These are phyloP conservation scores for Minunthozetes semirufus DNA, from an alignment of 2,888 invertebrate species.

Conservation along the genomic window DNA sequence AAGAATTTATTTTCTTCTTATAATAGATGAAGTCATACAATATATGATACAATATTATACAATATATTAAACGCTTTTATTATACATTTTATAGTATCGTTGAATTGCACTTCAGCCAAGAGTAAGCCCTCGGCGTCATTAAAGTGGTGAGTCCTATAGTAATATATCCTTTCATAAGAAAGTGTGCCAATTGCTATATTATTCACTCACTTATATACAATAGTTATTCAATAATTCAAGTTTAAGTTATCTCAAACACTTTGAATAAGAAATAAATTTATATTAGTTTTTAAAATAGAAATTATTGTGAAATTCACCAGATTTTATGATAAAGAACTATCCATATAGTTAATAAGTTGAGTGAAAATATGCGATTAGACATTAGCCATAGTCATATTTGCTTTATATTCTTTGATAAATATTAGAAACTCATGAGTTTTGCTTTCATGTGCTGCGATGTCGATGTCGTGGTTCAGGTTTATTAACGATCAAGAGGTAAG, in stretches of 20 bases:
- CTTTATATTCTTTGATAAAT: neutral
- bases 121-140: constrained; percentile 66
- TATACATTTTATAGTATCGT: constrained; percentile 53
- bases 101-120: constrained; percentile 66
- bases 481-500: constrained; percentile 66
- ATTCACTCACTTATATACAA: neutral
- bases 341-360: no score
- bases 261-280: no score
- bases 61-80: constrained; percentile 28
- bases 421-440: neutral
- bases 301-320: neutral
- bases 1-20: neutral
- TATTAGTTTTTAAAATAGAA: neutral
- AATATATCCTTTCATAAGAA: neutral
- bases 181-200: neutral
- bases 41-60: constrained; percentile 21
- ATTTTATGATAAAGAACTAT: no score
- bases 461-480: constrained; percentile 45
- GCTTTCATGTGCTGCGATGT: neutral
- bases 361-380: no score
- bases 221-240: no score
- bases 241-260: no score
- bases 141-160: constrained; percentile 56
- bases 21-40: neutral
- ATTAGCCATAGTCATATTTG: no score